Evolutionary conservation across 1,140 invertebrate genomes (phyloP).

Genomic region (Cotesia chilonis): DNA sequence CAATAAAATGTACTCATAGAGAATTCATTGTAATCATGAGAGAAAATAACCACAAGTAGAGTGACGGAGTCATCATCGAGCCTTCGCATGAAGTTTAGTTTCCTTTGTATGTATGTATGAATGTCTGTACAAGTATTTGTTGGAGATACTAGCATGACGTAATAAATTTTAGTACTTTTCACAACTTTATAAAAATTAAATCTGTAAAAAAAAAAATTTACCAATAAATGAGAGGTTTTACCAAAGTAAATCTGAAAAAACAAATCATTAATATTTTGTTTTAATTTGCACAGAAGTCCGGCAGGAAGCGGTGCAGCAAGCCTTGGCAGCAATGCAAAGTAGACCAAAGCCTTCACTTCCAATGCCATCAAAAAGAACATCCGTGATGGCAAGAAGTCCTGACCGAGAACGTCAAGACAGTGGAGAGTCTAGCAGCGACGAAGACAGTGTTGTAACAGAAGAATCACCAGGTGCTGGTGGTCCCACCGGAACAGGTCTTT

Average conservation of each 20-base stretch:
- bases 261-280: slow-evolving; percentile 20
- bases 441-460: slow-evolving; percentile 79
- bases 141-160: slow-evolving; percentile 4
- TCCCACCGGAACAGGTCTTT: slow-evolving; percentile 67
- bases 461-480: slow-evolving; percentile 68
- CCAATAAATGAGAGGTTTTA: not conserved
- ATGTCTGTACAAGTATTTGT: not conserved
- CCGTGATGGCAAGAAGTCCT: slow-evolving; percentile 89
- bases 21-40: slow-evolving; percentile 6
- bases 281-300: slow-evolving; percentile 84
- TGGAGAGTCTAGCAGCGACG: slow-evolving; percentile 81
- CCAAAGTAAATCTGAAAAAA: not conserved
- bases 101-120: slow-evolving; percentile 6
- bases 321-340: slow-evolving; percentile 92
- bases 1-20: slow-evolving; percentile 2
- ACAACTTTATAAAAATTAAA: not conserved
- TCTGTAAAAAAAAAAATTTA: slow-evolving; percentile 4
- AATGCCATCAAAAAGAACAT: slow-evolving; percentile 96
- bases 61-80: slow-evolving; percentile 5
- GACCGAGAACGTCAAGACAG: slow-evolving; percentile 84
- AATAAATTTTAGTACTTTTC: not conserved
- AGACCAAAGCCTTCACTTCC: slow-evolving; percentile 91
- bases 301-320: slow-evolving; percentile 98
- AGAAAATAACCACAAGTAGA: not conserved
- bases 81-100: not conserved